Base-by-base conservation (phyloP, 1,140 invertebrate species). In the Drosophila sucinea region DNA sequence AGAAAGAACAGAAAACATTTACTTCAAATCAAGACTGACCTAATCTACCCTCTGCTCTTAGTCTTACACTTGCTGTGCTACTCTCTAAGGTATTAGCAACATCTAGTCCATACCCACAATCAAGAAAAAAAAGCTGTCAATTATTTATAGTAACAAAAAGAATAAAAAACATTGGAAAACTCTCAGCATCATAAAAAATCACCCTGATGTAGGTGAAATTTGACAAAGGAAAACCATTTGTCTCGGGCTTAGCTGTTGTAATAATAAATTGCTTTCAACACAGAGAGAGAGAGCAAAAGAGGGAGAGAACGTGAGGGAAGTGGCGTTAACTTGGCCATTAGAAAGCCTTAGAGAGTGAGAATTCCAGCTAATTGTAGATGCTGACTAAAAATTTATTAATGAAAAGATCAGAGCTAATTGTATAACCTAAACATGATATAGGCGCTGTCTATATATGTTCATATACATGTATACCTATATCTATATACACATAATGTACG, bases 171-270 rank as follows among this genome's bases (percentile, higher is more conserved):
- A 56, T 56, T 27, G 10, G 29, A 56, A 56, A 56, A 11, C 27
- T 72, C 41, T 54, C 30, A 41, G 62, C 35, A 64, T 57, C 30
- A 32, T 23, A 60, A 7, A 40, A 41, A 56, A 68, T 70, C 68
- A 60, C 27, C n/a, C n/a, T 33, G 17, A 33, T 23, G 5, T 35
- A 38, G 65, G 64, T 66, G 61, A 56, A 77, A 57, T 67, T 63
- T 67, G 54, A 65, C 73, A 84, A 65, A 78, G 62, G 51, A 69
- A 78, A 77, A 76, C 63, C 82, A 86, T 86, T 85, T 84, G 73
- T 84, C 78, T 68, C 17, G 10, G 64, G 30, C 17, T 58, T 54
- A 69, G 35, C 54, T 25, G 17, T 47, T 47, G 44, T 35, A 25
- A 58, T 35, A 58, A 58, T 58, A 58, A 58, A 58, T 58, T 7